Base-by-base conservation (phyloP, 1,140 invertebrate species). In the Drosophila repleta region DNA sequence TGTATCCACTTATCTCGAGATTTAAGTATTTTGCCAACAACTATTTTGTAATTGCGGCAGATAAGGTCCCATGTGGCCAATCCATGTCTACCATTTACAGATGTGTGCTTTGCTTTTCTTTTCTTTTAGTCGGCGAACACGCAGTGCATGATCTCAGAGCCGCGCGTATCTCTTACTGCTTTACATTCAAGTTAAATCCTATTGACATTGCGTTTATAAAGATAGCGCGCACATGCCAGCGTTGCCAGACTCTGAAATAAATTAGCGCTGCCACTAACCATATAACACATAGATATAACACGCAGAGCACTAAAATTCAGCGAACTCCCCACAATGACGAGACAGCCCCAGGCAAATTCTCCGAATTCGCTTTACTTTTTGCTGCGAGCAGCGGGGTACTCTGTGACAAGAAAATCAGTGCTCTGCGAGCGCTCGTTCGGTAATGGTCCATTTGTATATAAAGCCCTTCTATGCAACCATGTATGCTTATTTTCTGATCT, bases 191-290 rank as follows among this genome's bases (percentile, higher is more conserved):
- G 5, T 32, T 4, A 4, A 4, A 15, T 35, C 4, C 45, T 57
- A 3, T 24, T 43, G 21, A 17, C 15, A 41, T 39, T 55, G 52
- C 35, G 8, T 41, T 39, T 2, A 57, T 57, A 45, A 57, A 57
- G 39, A 29, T 45, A 29, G 7, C 15, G 26, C 39, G 55, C 55
- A 5, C 4, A 7, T 10, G 21, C 5, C 6, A 45, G 55, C 17
- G 39, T 57, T 45, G 15, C 39, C 39, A 45, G 39, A 17, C 15
- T 5, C 17, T 10, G 8, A 41, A 17, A 56, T 15, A 11, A 20
- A 11, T 3, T 43, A n/a, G n/a, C n/a, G n/a, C n/a, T n/a, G n/a
- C n/a, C n/a, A n/a, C n/a, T n/a, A n/a, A n/a, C n/a, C n/a, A n/a
- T n/a, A n/a, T n/a, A n/a, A n/a, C n/a, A n/a, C n/a, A n/a, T n/a